These are phyloP conservation scores for Setipinna tenuifilis DNA, from an alignment of 2,797 vertebrate species.

Conservation along the genomic window DNA sequence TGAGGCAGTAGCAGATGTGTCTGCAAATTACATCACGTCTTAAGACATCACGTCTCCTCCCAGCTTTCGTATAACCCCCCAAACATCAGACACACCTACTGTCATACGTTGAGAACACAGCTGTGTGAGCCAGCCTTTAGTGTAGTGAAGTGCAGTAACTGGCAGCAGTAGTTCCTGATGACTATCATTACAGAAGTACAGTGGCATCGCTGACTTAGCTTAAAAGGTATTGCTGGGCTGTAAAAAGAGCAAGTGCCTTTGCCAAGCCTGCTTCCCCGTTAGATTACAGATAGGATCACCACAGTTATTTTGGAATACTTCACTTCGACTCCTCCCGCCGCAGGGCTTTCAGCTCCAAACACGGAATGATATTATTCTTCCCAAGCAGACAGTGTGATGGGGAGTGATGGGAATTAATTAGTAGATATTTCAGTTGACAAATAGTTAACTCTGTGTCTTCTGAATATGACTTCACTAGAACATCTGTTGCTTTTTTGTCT, in stretches of 20 bases:
- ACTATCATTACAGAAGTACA: constrained; percentile 41
- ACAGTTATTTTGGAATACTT: background rate
- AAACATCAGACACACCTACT: no score
- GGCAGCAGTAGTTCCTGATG: constrained; percentile 35
- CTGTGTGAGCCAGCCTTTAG: background rate
- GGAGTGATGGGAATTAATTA: background rate
- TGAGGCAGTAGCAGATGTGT: no score
- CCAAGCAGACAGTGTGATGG: background rate
- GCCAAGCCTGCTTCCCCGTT: background rate
- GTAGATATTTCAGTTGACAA: background rate
- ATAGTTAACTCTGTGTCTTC: background rate
- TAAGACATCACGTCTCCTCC: no score
- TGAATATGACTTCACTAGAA: background rate
- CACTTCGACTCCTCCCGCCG: background rate
- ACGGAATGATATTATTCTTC: background rate
- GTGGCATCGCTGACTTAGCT: constrained; percentile 31
- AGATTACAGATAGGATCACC: background rate
- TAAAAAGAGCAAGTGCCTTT: background rate
- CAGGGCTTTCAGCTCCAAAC: background rate
- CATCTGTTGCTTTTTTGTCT: no score
- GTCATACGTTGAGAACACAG: background rate
- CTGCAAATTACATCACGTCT: no score
- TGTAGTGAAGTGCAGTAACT: constrained; percentile 48
- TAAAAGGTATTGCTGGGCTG: background rate
- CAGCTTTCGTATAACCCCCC: no score